Conservation (phyloP, 2,797 vertebrate genomes). For the Manis crassicaudata region DNA sequence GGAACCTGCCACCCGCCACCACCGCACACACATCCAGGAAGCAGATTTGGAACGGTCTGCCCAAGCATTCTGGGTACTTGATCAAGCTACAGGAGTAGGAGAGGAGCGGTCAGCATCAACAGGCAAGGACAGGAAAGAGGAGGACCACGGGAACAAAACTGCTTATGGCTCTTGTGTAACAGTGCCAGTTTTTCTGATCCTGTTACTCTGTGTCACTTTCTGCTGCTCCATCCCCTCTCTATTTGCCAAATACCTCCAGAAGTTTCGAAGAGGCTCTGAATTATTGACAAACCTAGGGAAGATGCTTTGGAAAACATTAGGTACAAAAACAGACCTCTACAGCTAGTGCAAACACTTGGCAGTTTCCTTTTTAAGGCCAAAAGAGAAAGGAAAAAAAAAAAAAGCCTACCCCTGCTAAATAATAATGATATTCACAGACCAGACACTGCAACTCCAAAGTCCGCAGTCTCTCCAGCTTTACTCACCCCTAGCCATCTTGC, state of each 20-base stretch:
- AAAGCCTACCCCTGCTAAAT: conserved; percentile 65
- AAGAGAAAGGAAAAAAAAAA: background rate
- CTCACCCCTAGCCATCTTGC: conserved; percentile 97
- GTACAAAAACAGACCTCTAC: conserved; percentile 60
- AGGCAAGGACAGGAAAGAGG: conserved; percentile 1
- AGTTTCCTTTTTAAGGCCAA: conserved; percentile 63
- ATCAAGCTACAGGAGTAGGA: background rate
- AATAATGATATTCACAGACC: conserved; percentile 80
- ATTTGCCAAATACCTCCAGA: conserved; percentile 64
- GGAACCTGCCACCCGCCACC: conserved; percentile 47
- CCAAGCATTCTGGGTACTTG: conserved; percentile 58
- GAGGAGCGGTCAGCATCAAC: background rate
- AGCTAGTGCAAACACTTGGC: conserved; percentile 52
- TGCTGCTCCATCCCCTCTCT: conserved; percentile 16
- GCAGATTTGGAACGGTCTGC: conserved; percentile 60
- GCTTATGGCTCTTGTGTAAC: conserved; percentile 38
- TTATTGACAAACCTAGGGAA: conserved; percentile 53
- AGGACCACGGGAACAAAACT: conserved; percentile 49
- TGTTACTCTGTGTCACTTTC: conserved; percentile 6
- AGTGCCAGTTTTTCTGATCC: background rate
- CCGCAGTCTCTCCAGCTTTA: conserved; percentile 68
- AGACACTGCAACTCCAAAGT: conserved; percentile 72
- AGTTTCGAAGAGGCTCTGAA: conserved; percentile 72
- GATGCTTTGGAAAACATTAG: conserved; percentile 63
- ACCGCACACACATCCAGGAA: background rate